Conservation (phyloP, 1,140 invertebrate genomes). For the Diachasma alloeum region DNA sequence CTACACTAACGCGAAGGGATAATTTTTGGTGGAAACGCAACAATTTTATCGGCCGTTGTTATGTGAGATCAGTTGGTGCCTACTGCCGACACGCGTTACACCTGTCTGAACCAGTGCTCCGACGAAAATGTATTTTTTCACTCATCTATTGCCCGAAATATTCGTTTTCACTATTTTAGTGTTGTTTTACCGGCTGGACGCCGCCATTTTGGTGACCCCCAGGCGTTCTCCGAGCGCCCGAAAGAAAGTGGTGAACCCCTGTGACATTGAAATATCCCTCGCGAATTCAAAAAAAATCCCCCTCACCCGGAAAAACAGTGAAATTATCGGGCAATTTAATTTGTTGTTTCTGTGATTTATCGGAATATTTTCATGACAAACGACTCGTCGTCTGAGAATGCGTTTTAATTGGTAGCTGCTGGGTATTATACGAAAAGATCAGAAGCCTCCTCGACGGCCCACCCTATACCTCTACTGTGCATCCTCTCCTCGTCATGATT, state of each 20-base stretch:
- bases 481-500: constrained; percentile 11
- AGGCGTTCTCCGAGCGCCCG: not conserved
- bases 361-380: not conserved
- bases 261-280: not conserved
- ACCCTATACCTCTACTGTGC: constrained; percentile 16
- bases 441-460: constrained; percentile 11
- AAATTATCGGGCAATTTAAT: not conserved
- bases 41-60: constrained; percentile 63
- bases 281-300: too few relatives aligned
- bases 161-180: not conserved
- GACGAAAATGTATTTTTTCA: not conserved
- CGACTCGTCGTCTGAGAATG: not conserved
- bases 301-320: too few relatives aligned
- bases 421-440: not conserved
- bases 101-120: constrained; percentile 39
- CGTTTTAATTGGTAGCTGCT: constrained; percentile 39
- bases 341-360: not conserved
- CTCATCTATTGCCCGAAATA: not conserved
- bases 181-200: constrained; percentile 5
- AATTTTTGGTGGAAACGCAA: constrained; percentile 64
- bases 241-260: not conserved
- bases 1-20: constrained; percentile 46
- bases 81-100: constrained; percentile 61
- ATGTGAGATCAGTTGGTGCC: constrained; percentile 61
- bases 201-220: constrained; percentile 43